A percentile compares a stretch with the other conserved stretches of the same genome.
Evolutionary conservation across 2,797 vertebrate genomes (phyloP).

Genomic region (Coilia nasus): DNA sequence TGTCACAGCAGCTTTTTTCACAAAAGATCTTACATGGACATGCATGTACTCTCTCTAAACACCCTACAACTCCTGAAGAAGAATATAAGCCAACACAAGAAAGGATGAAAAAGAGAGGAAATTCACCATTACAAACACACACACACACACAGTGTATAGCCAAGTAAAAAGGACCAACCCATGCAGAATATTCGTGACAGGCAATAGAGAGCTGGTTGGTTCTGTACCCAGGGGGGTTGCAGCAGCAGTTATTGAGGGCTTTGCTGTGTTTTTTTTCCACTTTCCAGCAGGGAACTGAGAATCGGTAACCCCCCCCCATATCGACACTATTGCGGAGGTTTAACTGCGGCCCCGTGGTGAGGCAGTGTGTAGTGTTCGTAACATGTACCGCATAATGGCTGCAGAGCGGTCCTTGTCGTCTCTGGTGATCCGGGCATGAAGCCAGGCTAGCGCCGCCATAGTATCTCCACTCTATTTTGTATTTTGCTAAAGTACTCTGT

Average conservation of each 20-base stretch:
- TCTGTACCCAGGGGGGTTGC: not conserved
- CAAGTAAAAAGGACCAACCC: not conserved
- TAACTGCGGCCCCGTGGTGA: not conserved
- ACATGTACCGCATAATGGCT: not conserved
- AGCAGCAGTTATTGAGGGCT: conserved; percentile 14
- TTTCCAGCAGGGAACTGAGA: not conserved
- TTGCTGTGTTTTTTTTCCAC: not conserved
- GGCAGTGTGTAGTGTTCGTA: not conserved
- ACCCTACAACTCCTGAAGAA: too few species aligned
- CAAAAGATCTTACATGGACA: not conserved
- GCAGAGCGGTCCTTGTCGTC: not conserved
- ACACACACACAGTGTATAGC: not conserved
- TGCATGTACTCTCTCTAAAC: not conserved
- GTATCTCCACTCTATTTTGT: too few species aligned
- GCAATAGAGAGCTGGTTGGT: not conserved
- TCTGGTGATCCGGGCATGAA: not conserved
- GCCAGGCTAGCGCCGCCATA: too few species aligned
- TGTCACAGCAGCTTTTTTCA: not conserved
- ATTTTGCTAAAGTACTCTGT: too few species aligned
- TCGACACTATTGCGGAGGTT: not conserved
- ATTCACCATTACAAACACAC: too few species aligned
- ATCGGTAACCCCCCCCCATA: not conserved
- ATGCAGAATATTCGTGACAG: not conserved
- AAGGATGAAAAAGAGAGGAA: too few species aligned
- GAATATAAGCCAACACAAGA: too few species aligned